Base-by-base conservation (phyloP, 2,113 vertebrate species). In the Hippocampus barbouri region DNA sequence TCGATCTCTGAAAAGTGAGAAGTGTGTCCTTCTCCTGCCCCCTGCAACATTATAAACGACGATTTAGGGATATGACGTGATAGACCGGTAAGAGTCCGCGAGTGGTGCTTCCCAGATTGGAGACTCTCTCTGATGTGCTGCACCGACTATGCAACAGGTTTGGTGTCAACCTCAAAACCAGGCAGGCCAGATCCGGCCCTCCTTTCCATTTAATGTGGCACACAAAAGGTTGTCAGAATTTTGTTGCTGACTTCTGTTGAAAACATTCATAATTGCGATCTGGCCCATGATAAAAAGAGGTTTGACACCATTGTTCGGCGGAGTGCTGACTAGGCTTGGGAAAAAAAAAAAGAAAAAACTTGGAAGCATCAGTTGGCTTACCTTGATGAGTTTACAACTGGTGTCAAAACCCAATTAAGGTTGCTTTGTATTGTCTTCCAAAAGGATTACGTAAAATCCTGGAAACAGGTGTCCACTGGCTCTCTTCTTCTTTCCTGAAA, bases 381-480 rank as follows among this genome's bases (percentile, higher is more conserved):
- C 59, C 49, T 72, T 78, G 74, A 76, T 69, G 74, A 82, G 79
- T 84, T 86, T 82, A 77, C 73, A 80, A 67, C 66, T 2, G 30
- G 68, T 82, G 88, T 85, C 84, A 84, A 47, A 62, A 70, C 66
- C 82, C 89, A 83, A 81, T 75, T 80, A 67, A 27, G 38, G 72
- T 59, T 21, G 12, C 12, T 5, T 73, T 74, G 78, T 68, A 70
- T 75, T 65, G 47, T 71, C 74, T 70, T 74, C 62, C n/a, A 68
- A 60, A 80, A 57, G 80, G 75, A 81, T 80, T 60, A 77, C 64
- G 43, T 68, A 59, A 21, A 78, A 80, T 47, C 49, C 57, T 75
- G 51, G 74, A 85, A 85, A 77, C 41, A 5, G 9, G 30, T 59
- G 53, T 63, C 9, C 11, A 5, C 40, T n/a, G 0, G 62, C 11